Evolutionary conservation across 2,797 vertebrate species (phyloP).

Genomic region (Falco columbarius): DNA sequence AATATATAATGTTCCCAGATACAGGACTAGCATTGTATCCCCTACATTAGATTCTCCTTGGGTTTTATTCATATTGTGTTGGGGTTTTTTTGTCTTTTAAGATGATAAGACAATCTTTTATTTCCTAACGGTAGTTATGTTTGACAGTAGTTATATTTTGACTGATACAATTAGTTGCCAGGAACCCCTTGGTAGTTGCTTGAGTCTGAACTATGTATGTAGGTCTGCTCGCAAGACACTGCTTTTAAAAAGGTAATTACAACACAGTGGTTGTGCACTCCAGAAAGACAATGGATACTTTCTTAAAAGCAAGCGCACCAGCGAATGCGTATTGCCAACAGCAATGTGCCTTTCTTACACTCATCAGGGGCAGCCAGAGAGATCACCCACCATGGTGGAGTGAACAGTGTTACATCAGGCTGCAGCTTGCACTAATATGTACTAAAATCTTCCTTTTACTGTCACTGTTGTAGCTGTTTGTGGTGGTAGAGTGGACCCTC

Average conservation of each 20-base stretch:
- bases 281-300: neutral
- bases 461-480: neutral
- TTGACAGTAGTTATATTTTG: neutral
- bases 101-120: neutral
- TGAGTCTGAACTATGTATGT: accelerated
- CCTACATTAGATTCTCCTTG: neutral
- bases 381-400: too few species aligned
- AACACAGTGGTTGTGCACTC: neutral
- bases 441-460: neutral
- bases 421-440: too few species aligned
- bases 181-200: neutral
- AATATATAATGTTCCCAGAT: neutral
- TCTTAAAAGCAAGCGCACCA: too few species aligned
- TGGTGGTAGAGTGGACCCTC: neutral
- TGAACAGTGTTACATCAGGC: neutral
- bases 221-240: neutral
- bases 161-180: neutral
- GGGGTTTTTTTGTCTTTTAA: neutral
- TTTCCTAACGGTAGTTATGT: neutral
- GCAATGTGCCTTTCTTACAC: neutral
- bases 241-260: neutral
- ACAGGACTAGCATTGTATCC: neutral
- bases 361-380: neutral
- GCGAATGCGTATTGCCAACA: accelerated
- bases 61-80: neutral